Percentiles rank a stretch among this genome's conserved stretches.
phyloP scores from a whole-genome alignment of 2,113 vertebrate genomes.

The Diphyllodes magnificus region DNA sequence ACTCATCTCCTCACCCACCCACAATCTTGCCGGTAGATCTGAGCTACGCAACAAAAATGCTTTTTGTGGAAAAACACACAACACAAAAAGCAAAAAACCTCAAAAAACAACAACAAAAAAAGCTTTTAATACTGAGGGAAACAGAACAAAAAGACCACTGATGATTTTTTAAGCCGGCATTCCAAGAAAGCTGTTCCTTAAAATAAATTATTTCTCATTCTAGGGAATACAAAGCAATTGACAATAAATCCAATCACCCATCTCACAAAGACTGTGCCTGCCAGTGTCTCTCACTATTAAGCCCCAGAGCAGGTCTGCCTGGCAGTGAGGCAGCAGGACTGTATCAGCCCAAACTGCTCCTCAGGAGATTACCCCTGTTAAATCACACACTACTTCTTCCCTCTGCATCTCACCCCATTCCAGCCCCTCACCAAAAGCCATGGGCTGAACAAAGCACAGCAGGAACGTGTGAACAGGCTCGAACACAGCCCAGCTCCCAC shows the following conservation, averaged over 20 bases:
- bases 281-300: background rate
- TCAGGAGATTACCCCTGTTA: background rate
- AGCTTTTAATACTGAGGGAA: background rate
- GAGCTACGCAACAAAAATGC: background rate
- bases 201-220: slow-evolving; percentile 7
- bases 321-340: background rate
- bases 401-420: rapidly evolving
- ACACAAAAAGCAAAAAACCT: background rate
- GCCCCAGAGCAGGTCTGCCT: background rate
- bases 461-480: background rate
- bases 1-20: background rate
- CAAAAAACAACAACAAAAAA: background rate
- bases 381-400: background rate
- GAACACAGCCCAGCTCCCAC: background rate
- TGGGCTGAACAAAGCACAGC: background rate
- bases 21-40: background rate
- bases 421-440: background rate
- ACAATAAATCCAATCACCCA: background rate
- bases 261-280: background rate
- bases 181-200: background rate
- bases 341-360: background rate
- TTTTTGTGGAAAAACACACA: background rate
- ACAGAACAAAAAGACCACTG: background rate
- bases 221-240: background rate
- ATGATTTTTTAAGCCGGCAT: background rate